phyloP scores from a whole-genome alignment of 2,888 invertebrate species.

The Caenorhabditis sp. region DNA sequence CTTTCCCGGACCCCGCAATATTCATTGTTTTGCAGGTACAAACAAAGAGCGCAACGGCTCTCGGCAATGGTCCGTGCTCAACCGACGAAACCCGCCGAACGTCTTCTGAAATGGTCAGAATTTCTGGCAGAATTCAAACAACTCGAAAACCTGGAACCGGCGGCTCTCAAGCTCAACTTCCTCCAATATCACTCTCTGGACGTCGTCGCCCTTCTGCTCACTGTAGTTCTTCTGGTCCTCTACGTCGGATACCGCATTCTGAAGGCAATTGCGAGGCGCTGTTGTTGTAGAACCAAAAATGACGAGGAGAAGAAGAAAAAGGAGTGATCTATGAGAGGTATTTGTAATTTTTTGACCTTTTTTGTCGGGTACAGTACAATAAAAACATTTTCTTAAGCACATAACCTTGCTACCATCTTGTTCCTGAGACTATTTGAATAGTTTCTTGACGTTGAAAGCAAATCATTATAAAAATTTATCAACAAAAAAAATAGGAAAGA shows the following conservation, averaged over 20 bases:
- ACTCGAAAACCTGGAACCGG: conserved; percentile 63
- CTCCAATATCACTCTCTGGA: conserved; percentile 69
- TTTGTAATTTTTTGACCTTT: too few relatives aligned
- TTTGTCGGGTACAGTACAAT: too few relatives aligned
- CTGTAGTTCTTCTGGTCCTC: conserved; percentile 40
- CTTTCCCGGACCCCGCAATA: too few relatives aligned
- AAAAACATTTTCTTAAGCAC: too few relatives aligned
- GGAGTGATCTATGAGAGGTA: too few relatives aligned
- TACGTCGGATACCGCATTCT: conserved; percentile 45
- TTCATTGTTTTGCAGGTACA: conserved; percentile 53
- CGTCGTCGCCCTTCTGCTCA: conserved; percentile 57
- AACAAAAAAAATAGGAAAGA: not conserved
- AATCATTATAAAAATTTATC: not conserved
- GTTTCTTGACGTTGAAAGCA: too few relatives aligned
- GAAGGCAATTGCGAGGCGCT: conserved; percentile 20
- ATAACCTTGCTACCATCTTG: too few relatives aligned
- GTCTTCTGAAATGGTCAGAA: conserved; percentile 68
- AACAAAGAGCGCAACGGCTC: conserved; percentile 56
- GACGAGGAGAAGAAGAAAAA: conserved; percentile 13
- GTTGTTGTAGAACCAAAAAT: conserved; percentile 27
- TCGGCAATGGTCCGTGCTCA: conserved; percentile 66
- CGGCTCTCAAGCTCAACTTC: conserved; percentile 64
- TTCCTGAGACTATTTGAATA: too few relatives aligned
- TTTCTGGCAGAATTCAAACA: conserved; percentile 69
- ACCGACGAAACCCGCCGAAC: conserved; percentile 65